Conservation (phyloP, 2,113 vertebrate genomes). For the Oceanodroma tethys region DNA sequence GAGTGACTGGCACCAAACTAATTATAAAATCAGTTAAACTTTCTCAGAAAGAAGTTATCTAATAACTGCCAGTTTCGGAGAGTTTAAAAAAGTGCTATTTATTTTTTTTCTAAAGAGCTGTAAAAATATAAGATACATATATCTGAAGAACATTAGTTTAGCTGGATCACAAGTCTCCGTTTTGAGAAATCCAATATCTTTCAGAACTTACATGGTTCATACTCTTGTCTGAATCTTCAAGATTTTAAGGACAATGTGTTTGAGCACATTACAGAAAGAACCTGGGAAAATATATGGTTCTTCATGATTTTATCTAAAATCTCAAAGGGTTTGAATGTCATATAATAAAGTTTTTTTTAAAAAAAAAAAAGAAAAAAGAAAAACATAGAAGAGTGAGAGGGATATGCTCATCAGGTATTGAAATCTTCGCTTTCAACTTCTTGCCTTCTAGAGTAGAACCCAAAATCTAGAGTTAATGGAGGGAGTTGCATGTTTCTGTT, state of each 20-base stretch:
- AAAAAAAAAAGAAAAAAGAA: neutral
- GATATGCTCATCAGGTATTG: neutral
- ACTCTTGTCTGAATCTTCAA: neutral
- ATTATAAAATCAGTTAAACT: neutral
- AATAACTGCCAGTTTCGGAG: neutral
- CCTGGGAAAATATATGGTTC: neutral
- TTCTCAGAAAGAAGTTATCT: neutral
- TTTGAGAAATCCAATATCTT: neutral
- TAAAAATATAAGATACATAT: neutral
- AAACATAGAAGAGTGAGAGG: neutral
- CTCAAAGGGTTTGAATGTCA: neutral
- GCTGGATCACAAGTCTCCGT: neutral
- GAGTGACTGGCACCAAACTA: neutral
- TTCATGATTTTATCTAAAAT: neutral
- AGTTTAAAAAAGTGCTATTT: neutral
- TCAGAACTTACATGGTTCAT: neutral
- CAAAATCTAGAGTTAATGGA: neutral
- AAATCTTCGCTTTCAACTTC: neutral
- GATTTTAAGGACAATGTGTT: neutral
- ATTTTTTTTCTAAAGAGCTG: neutral
- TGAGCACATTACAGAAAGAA: neutral
- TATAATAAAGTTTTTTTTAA: neutral
- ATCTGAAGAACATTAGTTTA: neutral
- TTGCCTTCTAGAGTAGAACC: neutral
- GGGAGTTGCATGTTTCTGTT: neutral